A percentile compares a stretch with the other conserved stretches of the same genome.
Conservation (phyloP, 2,113 vertebrate genomes). For the Dipodomys stephensi region DNA sequence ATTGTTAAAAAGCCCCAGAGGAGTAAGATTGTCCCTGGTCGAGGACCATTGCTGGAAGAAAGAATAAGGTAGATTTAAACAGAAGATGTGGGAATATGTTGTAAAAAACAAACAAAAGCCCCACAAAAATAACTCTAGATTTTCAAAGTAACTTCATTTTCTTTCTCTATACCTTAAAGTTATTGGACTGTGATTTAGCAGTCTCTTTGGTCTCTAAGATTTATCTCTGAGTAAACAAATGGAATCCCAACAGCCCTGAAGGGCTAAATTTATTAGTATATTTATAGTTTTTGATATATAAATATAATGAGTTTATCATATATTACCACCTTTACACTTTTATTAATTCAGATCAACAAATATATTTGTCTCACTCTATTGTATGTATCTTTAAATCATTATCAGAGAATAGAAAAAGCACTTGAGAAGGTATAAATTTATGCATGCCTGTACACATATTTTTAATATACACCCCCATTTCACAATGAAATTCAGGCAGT, state of each 20-base stretch:
- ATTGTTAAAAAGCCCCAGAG: neutral
- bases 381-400: conserved; percentile 64
- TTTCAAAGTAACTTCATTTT: neutral
- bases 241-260: conserved; percentile 1
- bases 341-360: conserved; percentile 63
- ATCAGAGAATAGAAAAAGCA: conserved; percentile 30
- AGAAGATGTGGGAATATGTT: neutral
- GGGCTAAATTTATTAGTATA: conserved; percentile 57
- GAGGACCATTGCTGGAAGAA: neutral
- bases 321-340: conserved; percentile 48
- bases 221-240: conserved; percentile 57
- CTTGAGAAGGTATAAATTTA: conserved; percentile 57
- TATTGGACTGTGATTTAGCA: conserved; percentile 49
- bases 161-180: conserved; percentile 22
- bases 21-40: neutral
- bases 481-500: neutral
- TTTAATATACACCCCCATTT: neutral
- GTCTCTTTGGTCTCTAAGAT: conserved; percentile 42
- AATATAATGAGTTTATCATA: conserved; percentile 60
- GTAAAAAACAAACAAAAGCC: neutral
- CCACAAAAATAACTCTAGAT: neutral
- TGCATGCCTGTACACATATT: neutral
- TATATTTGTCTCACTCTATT: conserved; percentile 49
- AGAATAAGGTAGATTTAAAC: neutral
- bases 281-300: conserved; percentile 61